These are phyloP conservation scores for Ashinkailepas kermadecensis DNA, from an alignment of 2,888 invertebrate genomes.

Conservation along the genomic window DNA sequence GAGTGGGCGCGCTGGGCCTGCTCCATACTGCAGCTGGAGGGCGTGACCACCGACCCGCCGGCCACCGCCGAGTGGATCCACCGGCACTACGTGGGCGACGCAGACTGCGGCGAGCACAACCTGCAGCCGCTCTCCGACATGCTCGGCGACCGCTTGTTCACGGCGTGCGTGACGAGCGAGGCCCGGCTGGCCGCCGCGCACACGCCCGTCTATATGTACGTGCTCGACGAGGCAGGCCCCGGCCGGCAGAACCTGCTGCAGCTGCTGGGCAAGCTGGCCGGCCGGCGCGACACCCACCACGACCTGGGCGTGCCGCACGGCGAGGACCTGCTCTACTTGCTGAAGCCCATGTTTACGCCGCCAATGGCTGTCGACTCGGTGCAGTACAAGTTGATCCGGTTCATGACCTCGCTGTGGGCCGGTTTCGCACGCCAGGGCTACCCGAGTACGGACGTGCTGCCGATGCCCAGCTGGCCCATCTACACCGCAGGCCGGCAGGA, in stretches of 20 bases:
- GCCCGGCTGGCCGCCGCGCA: background rate
- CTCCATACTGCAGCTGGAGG: background rate
- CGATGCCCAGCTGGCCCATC: slow-evolving; percentile 15
- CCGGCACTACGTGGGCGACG: slow-evolving; percentile 1
- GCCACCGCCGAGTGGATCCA: background rate
- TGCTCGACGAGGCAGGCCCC: background rate
- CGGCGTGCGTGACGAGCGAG: background rate
- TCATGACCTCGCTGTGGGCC: background rate
- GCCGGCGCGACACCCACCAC: background rate
- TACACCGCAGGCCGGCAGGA: background rate
- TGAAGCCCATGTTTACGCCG: background rate
- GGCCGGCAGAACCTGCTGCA: background rate
- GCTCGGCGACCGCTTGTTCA: background rate
- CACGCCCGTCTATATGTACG: slow-evolving; percentile 30
- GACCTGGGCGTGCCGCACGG: background rate
- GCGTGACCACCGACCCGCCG: background rate
- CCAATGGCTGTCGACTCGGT: background rate
- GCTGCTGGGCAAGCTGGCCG: background rate
- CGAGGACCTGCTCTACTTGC: background rate
- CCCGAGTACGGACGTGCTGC: background rate
- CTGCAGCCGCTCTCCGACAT: background rate
- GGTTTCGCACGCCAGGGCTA: background rate
- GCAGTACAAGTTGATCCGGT: background rate
- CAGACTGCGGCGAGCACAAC: background rate
- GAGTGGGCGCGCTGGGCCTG: background rate